Conservation (phyloP, 2,113 vertebrate species). For the Brachypteracias leptosomus region DNA sequence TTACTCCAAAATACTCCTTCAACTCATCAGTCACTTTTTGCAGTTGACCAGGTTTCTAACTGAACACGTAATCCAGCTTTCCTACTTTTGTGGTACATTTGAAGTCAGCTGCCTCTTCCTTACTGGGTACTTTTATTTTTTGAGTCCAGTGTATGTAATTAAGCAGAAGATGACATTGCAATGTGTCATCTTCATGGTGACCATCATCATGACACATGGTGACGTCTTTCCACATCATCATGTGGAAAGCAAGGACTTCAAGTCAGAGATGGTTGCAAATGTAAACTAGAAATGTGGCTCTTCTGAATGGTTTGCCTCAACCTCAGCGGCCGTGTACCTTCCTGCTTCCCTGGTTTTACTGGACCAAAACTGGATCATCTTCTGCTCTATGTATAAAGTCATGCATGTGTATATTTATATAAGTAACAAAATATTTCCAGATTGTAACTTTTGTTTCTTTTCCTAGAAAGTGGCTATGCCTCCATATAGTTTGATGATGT, state of each 20-base stretch:
- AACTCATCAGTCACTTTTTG: not conserved
- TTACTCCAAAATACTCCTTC: not conserved
- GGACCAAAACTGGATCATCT: not conserved
- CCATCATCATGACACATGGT: too few relatives aligned
- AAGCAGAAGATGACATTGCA: not conserved
- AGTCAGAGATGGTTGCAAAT: not conserved
- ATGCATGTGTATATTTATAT: fast-evolving
- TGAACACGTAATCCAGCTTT: not conserved
- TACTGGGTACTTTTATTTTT: not conserved
- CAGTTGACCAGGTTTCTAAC: not conserved
- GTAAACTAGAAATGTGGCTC: not conserved
- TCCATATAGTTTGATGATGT: not conserved
- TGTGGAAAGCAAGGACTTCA: not conserved
- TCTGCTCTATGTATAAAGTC: not conserved
- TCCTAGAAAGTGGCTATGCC: not conserved
- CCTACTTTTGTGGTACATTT: not conserved
- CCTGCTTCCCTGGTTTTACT: not conserved
- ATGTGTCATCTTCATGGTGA: not conserved
- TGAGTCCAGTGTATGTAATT: not conserved
- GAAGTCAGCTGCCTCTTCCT: not conserved
- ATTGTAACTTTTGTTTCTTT: not conserved
- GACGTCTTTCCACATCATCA: not conserved
- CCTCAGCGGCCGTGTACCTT: not conserved
- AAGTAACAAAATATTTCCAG: not conserved
- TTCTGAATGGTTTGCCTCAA: not conserved